Base-by-base conservation (phyloP, 2,797 vertebrate genomes). In the Neosilurus hyrtlii region DNA sequence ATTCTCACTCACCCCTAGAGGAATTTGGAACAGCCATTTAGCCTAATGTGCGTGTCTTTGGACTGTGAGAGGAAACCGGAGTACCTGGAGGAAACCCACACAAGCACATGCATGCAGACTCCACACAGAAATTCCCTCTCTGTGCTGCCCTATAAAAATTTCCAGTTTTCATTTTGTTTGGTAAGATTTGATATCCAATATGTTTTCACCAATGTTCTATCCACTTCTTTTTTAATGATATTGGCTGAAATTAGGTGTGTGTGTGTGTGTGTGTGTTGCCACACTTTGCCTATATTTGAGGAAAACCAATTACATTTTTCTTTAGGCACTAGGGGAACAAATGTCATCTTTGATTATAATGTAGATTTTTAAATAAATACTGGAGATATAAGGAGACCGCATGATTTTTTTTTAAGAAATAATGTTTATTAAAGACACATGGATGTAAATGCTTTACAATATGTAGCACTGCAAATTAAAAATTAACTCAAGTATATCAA, bases 221-320 rank as follows among this genome's bases (percentile, higher is more conserved):
- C 24, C 51, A 30, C 70, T 24, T 0, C 43, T 72, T 52, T 52
- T 71, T 72, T 52, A 6, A 6, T 24, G n/a, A 12, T 67, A 37
- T 67, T 67, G 65, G 9, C 30, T 9, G 9, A 37, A 67, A 20
- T 22, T 67, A 35, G 30, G 49, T 88, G 85, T 82, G 84, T 88
- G 85, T 92, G 30, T 30, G 30, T 30, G 30, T 30, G 30, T 30
- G 30, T 30, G 91, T 89, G 90, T 91, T 90, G 92, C 91, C 82
- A 91, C 86, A 88, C 88, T 89, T 90, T 79, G 11, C 12, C 14
- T 3, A n/a, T 9, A 71, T 24, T n/a, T 8, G 9, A 74, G 24
- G 52, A 75, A 37, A 75, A 37, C 18, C 54, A 26, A 30, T 73
- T 54, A 56, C 43, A 61, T 76, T 59, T 57, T 59, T 52, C 4